phyloP scores from a whole-genome alignment of 2,888 invertebrate genomes.

The Nineta flava region DNA sequence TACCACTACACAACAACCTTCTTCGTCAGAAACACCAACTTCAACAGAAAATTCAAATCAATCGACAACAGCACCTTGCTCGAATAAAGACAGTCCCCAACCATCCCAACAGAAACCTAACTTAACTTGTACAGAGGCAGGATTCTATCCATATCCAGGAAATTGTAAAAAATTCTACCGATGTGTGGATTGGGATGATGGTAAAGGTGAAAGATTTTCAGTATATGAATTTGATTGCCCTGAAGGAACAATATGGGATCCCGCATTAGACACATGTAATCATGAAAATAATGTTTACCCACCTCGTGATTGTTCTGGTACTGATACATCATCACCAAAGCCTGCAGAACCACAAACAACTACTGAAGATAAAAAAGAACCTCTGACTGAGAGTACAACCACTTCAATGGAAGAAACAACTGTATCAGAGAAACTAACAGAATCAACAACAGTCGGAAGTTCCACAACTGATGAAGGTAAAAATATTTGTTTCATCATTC shows the following conservation, averaged over 20 bases:
- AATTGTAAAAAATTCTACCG: slow-evolving; percentile 23
- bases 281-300: slow-evolving; percentile 42
- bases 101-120: slow-evolving; percentile 4
- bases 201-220: slow-evolving; percentile 12
- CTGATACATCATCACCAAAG: slow-evolving; percentile 11
- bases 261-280: slow-evolving; percentile 44
- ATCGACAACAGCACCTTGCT: slow-evolving; percentile 3
- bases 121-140: slow-evolving; percentile 18
- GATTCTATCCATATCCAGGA: slow-evolving; percentile 19
- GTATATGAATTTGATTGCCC: slow-evolving; percentile 31
- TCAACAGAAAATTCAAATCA: background rate
- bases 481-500: too few species aligned
- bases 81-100: slow-evolving; percentile 3
- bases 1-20: slow-evolving; percentile 10
- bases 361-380: slow-evolving; percentile 5
- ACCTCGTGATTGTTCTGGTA: slow-evolving; percentile 3
- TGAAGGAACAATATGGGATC: slow-evolving; percentile 51
- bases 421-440: slow-evolving; percentile 10
- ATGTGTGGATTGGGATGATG: slow-evolving; percentile 17
- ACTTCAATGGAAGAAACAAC: slow-evolving; percentile 10
- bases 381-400: slow-evolving; percentile 12
- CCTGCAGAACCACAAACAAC: slow-evolving; percentile 4
- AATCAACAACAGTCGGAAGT: slow-evolving; percentile 13
- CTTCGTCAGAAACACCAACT: slow-evolving; percentile 4
- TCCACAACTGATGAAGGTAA: slow-evolving; percentile 4